A percentile compares a stretch with the other conserved stretches of the same genome.
Evolutionary conservation across 2,797 vertebrate species (phyloP).

Genomic region (Aselliscus stoliczkanus): DNA sequence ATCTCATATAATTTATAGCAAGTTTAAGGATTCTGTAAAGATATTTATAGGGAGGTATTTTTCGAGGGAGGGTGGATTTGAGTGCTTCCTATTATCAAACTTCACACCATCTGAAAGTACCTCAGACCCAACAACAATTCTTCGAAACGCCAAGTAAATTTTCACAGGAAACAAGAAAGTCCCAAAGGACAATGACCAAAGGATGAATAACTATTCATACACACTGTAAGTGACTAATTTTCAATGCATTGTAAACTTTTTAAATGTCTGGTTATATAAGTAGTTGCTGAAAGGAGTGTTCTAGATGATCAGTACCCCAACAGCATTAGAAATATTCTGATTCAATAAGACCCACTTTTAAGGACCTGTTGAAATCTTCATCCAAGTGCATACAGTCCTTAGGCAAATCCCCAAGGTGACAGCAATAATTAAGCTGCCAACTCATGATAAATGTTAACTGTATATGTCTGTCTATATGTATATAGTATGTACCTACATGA

Average conservation of each 20-base stretch:
- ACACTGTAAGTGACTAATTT: neutral
- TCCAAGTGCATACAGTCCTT: neutral
- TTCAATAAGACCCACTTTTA: neutral
- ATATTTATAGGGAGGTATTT: neutral
- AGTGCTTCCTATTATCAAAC: neutral
- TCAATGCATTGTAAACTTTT: neutral
- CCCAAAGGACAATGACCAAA: neutral
- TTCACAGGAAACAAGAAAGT: neutral
- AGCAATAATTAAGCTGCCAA: neutral
- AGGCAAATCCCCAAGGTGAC: rapidly evolving
- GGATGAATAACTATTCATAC: neutral
- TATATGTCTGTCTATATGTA: rapidly evolving
- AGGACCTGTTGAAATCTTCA: neutral
- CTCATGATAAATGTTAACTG: neutral
- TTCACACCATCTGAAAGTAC: neutral
- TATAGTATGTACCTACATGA: neutral
- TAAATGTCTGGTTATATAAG: neutral
- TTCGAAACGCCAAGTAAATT: neutral
- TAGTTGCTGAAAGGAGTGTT: neutral
- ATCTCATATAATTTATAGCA: neutral
- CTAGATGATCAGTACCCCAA: neutral
- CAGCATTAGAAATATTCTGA: neutral
- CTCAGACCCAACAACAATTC: neutral
- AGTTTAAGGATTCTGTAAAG: neutral
- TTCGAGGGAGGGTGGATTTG: neutral